A percentile compares a stretch with the other conserved stretches of the same genome.
These are phyloP conservation scores for Aurelia sp. DNA, from an alignment of 30 jellyfish, hydroid and myxozoan genomes.

Conservation along the genomic window DNA sequence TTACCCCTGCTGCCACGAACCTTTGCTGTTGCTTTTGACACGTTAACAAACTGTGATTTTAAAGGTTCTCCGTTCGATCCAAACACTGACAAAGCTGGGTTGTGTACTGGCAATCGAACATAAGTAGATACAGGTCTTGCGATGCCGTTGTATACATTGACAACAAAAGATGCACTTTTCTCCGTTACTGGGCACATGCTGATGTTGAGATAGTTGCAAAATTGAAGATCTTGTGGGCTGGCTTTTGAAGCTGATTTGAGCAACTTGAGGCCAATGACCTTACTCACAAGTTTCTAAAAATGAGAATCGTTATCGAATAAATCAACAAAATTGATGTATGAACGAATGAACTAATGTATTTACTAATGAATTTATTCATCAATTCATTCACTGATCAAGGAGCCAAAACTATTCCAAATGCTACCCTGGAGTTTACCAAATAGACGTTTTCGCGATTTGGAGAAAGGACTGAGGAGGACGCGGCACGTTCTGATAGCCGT, in stretches of 20 bases:
- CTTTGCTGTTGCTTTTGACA: slow-evolving; percentile 70
- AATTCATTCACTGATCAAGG: too few relatives aligned
- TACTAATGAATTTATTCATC: too few relatives aligned
- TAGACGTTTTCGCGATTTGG: too few relatives aligned
- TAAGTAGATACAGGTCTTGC: slow-evolving; percentile 70
- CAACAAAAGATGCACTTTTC: slow-evolving; percentile 62
- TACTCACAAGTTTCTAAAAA: slow-evolving; percentile 54
- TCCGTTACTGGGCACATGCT: slow-evolving; percentile 86
- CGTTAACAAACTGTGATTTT: slow-evolving; percentile 78
- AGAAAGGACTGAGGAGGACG: too few relatives aligned
- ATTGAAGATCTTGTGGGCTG: slow-evolving; percentile 24
- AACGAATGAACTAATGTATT: too few relatives aligned
- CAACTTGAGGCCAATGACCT: slow-evolving; percentile 55
- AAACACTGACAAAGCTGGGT: slow-evolving; percentile 50
- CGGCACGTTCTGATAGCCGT: too few relatives aligned
- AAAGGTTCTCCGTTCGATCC: slow-evolving; percentile 72
- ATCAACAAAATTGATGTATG: too few relatives aligned
- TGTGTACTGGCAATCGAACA: slow-evolving; percentile 70
- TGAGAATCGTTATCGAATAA: too few relatives aligned
- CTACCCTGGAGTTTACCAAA: too few relatives aligned
- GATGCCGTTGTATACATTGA: slow-evolving; percentile 79
- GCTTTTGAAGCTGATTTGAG: slow-evolving; percentile 23
- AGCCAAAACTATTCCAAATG: too few relatives aligned
- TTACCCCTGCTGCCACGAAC: slow-evolving; percentile 68
- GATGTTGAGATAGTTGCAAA: slow-evolving; percentile 80